These are phyloP conservation scores for Henricia sp. DNA, from an alignment of 53 echinoderm and acorn worm species.

Conservation along the genomic window DNA sequence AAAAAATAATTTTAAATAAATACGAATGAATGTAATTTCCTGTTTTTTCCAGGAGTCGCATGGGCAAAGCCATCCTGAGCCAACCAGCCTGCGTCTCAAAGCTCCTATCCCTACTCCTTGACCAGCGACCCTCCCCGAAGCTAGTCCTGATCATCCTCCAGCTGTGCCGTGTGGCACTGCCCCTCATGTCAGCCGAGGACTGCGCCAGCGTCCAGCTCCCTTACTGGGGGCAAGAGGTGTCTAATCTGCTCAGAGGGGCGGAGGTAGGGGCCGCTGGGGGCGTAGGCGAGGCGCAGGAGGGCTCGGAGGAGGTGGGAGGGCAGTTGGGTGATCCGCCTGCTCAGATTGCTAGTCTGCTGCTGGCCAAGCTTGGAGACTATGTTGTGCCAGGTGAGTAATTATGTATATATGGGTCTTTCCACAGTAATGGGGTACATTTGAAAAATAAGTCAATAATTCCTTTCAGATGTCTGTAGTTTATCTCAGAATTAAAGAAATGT, in stretches of 20 bases:
- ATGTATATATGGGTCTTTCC: no score
- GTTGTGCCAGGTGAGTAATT: constrained; percentile 77
- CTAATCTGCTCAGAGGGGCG: constrained; percentile 53
- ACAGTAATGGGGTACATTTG: not conserved
- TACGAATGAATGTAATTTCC: no score
- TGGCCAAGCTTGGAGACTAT: constrained; percentile 90
- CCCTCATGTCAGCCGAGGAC: constrained; percentile 89
- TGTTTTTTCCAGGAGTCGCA: constrained; percentile 76
- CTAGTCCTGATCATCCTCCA: constrained; percentile 93
- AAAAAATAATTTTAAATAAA: no score
- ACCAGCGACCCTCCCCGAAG: constrained; percentile 91
- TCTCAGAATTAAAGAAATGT: no score
- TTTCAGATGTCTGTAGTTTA: no score
- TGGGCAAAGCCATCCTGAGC: constrained; percentile 91
- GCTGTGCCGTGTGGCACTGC: constrained; percentile 87
- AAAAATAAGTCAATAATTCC: constrained; percentile 12
- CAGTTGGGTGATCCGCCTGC: constrained; percentile 81
- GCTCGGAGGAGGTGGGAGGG: constrained; percentile 42
- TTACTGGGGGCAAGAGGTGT: constrained; percentile 84
- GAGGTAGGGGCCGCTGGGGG: not conserved
- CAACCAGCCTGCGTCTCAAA: constrained; percentile 95
- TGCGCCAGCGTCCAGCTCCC: constrained; percentile 88
- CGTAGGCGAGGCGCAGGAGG: constrained; percentile 12
- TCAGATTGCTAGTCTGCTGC: constrained; percentile 82
- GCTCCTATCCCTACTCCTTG: constrained; percentile 84